Evolutionary conservation across 2,113 vertebrate genomes (phyloP), one percentile per base, ranked within the genome.

Genomic region (Scomber scombrus): DNA sequence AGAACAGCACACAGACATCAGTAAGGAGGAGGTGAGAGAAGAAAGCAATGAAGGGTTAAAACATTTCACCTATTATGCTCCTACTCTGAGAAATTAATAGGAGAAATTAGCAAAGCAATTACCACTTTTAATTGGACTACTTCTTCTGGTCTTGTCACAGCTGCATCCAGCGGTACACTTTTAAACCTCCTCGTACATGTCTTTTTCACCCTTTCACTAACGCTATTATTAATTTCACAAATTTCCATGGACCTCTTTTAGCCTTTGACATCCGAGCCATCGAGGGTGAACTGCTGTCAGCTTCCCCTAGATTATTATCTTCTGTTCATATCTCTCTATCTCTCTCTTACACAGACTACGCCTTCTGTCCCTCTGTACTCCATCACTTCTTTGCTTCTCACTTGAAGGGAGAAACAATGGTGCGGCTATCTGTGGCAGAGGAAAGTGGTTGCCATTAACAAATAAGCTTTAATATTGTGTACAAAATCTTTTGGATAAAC

Each of bases 51-150:
- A 92, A 88, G 90, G 93, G 93, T 94, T 94, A 93, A 94, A 95
- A 92, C 75, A 83, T 91, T 90, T 87, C 14, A 72, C 88, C 92
- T 89, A 94, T 95, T 96, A 92, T 95, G 87, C 91, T 87, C 90
- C 92, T 90, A 91, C 91, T 87, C 87, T 78, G 91, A 91, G 90
- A 94, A 95, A 96, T 95, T 94, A 95, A 93, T 89, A 89, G 89
- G 89, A 94, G 91, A 93, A 96, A 96, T 96, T 95, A 95, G 93
- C 88, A 84, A 93, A 92, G 95, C 93, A 95, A 96, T 96, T 95
- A 95, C 86, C 90, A 93, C 91, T 93, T 94, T 96, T 95, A 96
- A 95, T 96, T 96, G 92, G 93, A 91, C 90, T 94, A 94, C 93
- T 94, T 95, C 93, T 92, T 91, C 87, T 88, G 88, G 88, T 89